Conservation (phyloP, 2,797 vertebrate genomes). For the Falco cherrug region DNA sequence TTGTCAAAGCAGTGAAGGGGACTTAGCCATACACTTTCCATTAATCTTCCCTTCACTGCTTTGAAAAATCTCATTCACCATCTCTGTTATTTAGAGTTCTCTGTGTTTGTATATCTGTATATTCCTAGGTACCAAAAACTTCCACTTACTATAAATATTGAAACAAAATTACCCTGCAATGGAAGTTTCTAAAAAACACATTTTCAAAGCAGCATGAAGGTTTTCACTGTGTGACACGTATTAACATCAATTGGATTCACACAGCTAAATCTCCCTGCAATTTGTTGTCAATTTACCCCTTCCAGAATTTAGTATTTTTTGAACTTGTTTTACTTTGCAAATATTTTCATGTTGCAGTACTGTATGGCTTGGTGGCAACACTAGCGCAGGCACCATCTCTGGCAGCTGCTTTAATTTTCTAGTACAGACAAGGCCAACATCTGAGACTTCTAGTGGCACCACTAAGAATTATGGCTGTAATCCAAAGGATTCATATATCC, state of each 20-base stretch:
- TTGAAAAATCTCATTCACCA: background rate
- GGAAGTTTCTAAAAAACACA: background rate
- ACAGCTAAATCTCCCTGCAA: slow-evolving; percentile 31
- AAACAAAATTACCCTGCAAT: slow-evolving; percentile 15
- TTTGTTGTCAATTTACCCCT: background rate
- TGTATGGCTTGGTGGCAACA: background rate
- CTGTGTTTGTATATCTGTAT: background rate
- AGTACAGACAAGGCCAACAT: background rate
- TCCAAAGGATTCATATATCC: background rate
- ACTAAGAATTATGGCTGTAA: background rate
- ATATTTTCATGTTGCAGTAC: background rate
- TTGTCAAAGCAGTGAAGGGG: background rate
- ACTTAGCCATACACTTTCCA: background rate
- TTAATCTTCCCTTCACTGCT: background rate
- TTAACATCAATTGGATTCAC: slow-evolving; percentile 44
- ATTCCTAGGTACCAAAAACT: background rate
- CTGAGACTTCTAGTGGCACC: background rate
- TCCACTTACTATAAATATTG: background rate
- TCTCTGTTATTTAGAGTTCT: background rate
- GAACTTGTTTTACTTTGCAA: background rate
- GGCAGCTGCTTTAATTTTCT: background rate
- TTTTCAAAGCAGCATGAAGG: background rate
- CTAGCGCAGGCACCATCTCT: background rate
- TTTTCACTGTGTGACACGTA: slow-evolving; percentile 6
- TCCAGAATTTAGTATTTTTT: background rate